Evolutionary conservation across 1,140 invertebrate species (phyloP).

Genomic region (Lordiphosa mommai): DNA sequence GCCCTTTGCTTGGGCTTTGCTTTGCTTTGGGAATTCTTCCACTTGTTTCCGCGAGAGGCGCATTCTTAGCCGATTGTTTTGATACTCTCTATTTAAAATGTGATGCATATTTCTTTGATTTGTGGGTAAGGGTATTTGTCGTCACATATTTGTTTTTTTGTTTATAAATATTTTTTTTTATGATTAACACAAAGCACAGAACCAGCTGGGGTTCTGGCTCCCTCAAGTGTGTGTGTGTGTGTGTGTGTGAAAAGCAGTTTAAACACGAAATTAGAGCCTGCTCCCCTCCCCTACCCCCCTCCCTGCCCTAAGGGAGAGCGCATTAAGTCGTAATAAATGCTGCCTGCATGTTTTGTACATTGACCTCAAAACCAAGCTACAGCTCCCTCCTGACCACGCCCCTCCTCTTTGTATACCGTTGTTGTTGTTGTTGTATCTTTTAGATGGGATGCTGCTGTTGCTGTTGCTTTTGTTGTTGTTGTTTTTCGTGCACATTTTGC

Average conservation of each 20-base stretch:
- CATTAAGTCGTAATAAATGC: constrained; percentile 75
- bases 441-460: constrained; percentile 34
- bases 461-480: constrained; percentile 13
- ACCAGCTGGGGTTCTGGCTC: constrained; percentile 25
- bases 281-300: neutral
- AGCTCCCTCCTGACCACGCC: constrained; percentile 18
- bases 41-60: constrained; percentile 37
- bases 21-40: constrained; percentile 28
- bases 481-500: constrained; percentile 68
- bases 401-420: constrained; percentile 10
- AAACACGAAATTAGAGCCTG: constrained; percentile 70
- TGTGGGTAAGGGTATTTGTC: neutral
- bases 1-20: constrained; percentile 25
- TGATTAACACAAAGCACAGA: constrained; percentile 15
- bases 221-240: constrained; percentile 9
- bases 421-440: constrained; percentile 27
- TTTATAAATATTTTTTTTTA: constrained; percentile 24
- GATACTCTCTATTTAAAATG: neutral
- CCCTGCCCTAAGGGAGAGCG: constrained; percentile 35
- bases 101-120: neutral
- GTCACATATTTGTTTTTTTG: neutral
- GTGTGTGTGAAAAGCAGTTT: constrained; percentile 67
- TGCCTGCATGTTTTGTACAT: constrained; percentile 70
- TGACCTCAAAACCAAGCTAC: constrained; percentile 62
- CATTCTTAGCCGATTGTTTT: constrained; percentile 13